These are phyloP conservation scores for Nephrotoma flavescens DNA, from an alignment of 2,888 invertebrate species.

Conservation along the genomic window DNA sequence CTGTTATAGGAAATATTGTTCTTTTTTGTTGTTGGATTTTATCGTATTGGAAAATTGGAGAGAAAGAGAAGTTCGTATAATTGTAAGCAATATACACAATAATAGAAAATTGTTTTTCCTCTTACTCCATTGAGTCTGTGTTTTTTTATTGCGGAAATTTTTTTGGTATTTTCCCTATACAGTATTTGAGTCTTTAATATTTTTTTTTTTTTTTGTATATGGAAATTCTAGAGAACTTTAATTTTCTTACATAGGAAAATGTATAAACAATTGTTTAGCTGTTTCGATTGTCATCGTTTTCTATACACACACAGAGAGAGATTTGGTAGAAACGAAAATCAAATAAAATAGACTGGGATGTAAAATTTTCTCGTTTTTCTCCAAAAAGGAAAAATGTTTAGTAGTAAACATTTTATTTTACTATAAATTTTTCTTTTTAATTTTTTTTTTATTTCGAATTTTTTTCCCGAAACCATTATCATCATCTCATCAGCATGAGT, in stretches of 20 bases:
- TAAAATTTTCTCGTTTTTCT: not conserved
- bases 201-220: not conserved
- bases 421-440: not conserved
- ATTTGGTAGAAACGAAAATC: not conserved
- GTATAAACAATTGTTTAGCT: not conserved
- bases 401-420: not conserved
- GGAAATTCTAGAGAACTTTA: not conserved
- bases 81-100: not conserved
- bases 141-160: not conserved
- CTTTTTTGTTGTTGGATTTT: not conserved
- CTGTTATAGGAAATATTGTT: not conserved
- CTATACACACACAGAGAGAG: not conserved
- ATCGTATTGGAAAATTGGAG: not conserved
- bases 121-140: not conserved
- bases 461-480: not conserved
- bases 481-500: not conserved
- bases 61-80: not conserved
- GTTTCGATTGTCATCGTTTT: not conserved
- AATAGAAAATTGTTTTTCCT: not conserved
- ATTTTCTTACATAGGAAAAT: not conserved
- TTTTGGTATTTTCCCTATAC: not conserved
- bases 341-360: not conserved
- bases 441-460: not conserved
- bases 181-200: not conserved
- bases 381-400: not conserved